A percentile compares a stretch with the other conserved stretches of the same genome.
phyloP scores from a whole-genome alignment of 2,888 invertebrate species.

The Rosalia funebris region DNA sequence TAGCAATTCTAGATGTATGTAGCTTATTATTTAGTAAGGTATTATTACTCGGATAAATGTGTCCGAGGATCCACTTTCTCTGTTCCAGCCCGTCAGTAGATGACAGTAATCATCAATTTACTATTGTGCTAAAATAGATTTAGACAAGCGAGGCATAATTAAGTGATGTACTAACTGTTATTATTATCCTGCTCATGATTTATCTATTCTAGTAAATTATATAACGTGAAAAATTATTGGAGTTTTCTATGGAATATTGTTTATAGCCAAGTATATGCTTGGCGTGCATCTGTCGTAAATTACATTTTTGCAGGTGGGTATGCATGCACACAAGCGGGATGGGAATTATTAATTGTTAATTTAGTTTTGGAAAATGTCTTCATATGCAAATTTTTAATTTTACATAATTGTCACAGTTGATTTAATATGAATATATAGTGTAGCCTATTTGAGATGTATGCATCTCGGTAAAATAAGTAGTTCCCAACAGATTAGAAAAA shows the following conservation, averaged over 20 bases:
- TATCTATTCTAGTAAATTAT: not conserved
- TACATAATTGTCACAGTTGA: too few relatives aligned
- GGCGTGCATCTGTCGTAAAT: not conserved
- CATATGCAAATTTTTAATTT: too few relatives aligned
- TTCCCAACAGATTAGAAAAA: too few relatives aligned
- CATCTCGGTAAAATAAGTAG: too few relatives aligned
- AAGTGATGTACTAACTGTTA: constrained; percentile 10
- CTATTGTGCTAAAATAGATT: constrained; percentile 23
- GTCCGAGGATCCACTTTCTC: constrained; percentile 21
- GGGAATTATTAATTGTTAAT: too few relatives aligned
- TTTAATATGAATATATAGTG: too few relatives aligned
- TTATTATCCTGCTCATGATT: constrained; percentile 3
- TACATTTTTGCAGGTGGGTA: too few relatives aligned
- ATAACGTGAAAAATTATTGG: constrained; percentile 13
- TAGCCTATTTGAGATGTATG: too few relatives aligned
- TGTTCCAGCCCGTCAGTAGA: constrained; percentile 11
- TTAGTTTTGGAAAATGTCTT: too few relatives aligned
- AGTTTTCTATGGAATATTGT: constrained; percentile 5
- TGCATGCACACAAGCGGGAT: too few relatives aligned
- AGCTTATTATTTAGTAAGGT: constrained; percentile 7
- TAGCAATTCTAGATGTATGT: constrained; percentile 1
- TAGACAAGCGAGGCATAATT: constrained; percentile 11
- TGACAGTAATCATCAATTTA: constrained; percentile 28
- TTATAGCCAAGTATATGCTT: not conserved
- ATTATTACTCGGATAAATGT: constrained; percentile 14